Evolutionary conservation across 2,797 vertebrate species (phyloP).

Genomic region (Galagoides demidoff): DNA sequence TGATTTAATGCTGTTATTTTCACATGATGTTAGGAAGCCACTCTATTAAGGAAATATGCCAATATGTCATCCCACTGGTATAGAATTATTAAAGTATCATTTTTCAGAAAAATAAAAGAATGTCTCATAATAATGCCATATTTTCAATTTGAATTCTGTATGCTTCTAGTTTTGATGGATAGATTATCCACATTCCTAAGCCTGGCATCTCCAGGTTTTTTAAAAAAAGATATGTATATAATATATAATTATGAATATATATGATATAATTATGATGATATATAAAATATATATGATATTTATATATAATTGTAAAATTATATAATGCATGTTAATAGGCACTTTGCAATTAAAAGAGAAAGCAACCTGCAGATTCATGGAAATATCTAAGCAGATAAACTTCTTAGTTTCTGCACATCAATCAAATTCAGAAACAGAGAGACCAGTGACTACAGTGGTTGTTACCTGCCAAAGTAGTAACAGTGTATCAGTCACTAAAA

Average conservation of each 20-base stretch:
- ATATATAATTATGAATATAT: not conserved
- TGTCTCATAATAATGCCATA: not conserved
- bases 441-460: not conserved
- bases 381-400: not conserved
- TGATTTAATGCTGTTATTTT: conserved; percentile 29
- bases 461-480: not conserved
- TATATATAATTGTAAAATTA: not conserved
- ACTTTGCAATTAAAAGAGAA: not conserved
- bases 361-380: not conserved
- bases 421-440: not conserved
- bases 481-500: not conserved
- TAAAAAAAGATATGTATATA: not conserved
- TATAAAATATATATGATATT: not conserved
- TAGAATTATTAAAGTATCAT: not conserved
- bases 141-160: not conserved
- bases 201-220: not conserved
- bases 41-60: not conserved
- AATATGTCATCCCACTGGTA: not conserved
- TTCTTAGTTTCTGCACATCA: not conserved
- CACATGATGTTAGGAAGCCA: not conserved
- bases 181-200: not conserved
- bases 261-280: not conserved
- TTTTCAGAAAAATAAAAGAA: not conserved
- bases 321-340: not conserved
- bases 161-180: not conserved